phyloP scores from a whole-genome alignment of 2,113 vertebrate genomes.

The Xenopus tropicalis region UCB_Xtro_10.0 CM004445.2:114871501-114872000 shows the following conservation, averaged over 20 bases:
- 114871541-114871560: no score
- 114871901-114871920: slow-evolving; percentile 2
- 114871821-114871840: slow-evolving; percentile 22
- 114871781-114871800: slow-evolving; percentile 55
- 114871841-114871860: slow-evolving; percentile 35
- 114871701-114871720: slow-evolving; percentile 51
- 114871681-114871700: slow-evolving; percentile 55
- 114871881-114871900: slow-evolving; percentile 34
- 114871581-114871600: no score
- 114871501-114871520: no score
- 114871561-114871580: no score
- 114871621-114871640: neutral
- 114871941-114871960: slow-evolving; percentile 14
- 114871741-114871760: slow-evolving; percentile 59
- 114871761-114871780: slow-evolving; percentile 63
- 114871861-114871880: slow-evolving; percentile 27
- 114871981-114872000: neutral
- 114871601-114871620: no score
- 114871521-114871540: no score
- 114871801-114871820: slow-evolving; percentile 67
- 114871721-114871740: slow-evolving; percentile 42
- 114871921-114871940: slow-evolving; percentile 29
- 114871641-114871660: slow-evolving; percentile 27
- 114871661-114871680: slow-evolving; percentile 59
- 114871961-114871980: slow-evolving; percentile 7